A percentile compares a stretch with the other conserved stretches of the same genome.
These are phyloP conservation scores for Platanista minor DNA, from an alignment of 2,113 vertebrate species.

Conservation along the genomic window DNA sequence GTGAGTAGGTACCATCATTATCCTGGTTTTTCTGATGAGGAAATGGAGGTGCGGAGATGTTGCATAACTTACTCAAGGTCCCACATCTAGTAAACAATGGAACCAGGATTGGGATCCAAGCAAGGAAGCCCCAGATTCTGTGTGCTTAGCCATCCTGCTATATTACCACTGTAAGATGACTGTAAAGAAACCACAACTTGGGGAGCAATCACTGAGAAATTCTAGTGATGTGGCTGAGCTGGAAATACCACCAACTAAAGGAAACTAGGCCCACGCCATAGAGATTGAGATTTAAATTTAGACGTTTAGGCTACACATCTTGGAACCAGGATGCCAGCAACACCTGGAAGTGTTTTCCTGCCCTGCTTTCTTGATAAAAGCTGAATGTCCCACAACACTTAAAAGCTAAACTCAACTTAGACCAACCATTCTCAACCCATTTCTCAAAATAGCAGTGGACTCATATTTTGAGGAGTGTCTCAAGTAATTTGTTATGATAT, in stretches of 20 bases:
- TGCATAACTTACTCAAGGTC: not conserved
- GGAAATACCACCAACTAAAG: not conserved
- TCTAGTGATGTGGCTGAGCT: not conserved
- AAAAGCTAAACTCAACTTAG: not conserved
- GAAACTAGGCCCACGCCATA: not conserved
- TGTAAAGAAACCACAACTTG: not conserved
- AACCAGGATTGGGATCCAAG: not conserved
- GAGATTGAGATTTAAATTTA: not conserved
- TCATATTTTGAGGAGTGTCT: not conserved
- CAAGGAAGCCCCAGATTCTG: not conserved
- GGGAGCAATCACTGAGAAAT: not conserved
- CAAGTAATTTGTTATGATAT: not conserved
- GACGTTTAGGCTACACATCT: not conserved
- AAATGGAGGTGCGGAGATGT: not conserved
- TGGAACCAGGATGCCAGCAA: not conserved
- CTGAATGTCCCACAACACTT: not conserved
- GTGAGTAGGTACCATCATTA: not conserved
- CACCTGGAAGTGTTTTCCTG: not conserved
- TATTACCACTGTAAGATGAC: not conserved
- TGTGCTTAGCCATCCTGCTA: not conserved
- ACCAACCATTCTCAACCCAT: not conserved
- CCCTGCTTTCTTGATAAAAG: not conserved
- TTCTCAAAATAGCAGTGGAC: not conserved
- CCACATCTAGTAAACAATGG: not conserved
- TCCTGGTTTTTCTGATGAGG: not conserved